phyloP scores from a whole-genome alignment of 2,888 invertebrate genomes.

The Muschampia plurimacula region DNA sequence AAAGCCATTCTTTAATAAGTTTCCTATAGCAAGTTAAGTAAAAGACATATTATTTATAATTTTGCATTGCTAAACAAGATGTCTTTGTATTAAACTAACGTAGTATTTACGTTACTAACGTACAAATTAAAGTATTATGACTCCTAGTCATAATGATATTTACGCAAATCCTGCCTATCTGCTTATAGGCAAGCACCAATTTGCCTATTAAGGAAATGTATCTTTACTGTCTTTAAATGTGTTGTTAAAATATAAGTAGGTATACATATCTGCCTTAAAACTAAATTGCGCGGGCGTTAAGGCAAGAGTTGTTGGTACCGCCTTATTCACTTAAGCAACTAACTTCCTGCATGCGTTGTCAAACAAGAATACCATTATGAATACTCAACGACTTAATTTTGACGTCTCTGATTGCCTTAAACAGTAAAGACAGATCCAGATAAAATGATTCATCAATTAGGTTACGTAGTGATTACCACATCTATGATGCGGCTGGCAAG shows the following conservation, averaged over 20 bases:
- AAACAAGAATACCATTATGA: conserved; percentile 63
- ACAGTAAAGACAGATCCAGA: conserved; percentile 70
- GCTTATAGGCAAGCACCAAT: too few species aligned
- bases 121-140: too few species aligned
- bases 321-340: conserved; percentile 5
- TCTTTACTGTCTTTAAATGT: background rate
- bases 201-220: too few species aligned
- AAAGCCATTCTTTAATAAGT: too few species aligned
- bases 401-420: conserved; percentile 62
- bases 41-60: too few species aligned
- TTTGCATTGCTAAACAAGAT: too few species aligned
- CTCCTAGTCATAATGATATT: too few species aligned
- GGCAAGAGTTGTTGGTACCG: background rate
- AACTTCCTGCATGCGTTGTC: conserved; percentile 39
- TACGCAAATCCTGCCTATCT: too few species aligned
- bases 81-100: too few species aligned
- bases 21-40: too few species aligned
- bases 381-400: conserved; percentile 53
- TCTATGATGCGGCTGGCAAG: conserved; percentile 47
- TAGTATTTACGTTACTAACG: too few species aligned
- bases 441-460: conserved; percentile 77
- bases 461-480: conserved; percentile 62
- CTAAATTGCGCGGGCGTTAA: conserved; percentile 14
- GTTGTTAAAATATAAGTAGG: background rate
- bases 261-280: background rate